phyloP scores from a whole-genome alignment of 2,113 vertebrate species.

The Ascaphus truei region DNA sequence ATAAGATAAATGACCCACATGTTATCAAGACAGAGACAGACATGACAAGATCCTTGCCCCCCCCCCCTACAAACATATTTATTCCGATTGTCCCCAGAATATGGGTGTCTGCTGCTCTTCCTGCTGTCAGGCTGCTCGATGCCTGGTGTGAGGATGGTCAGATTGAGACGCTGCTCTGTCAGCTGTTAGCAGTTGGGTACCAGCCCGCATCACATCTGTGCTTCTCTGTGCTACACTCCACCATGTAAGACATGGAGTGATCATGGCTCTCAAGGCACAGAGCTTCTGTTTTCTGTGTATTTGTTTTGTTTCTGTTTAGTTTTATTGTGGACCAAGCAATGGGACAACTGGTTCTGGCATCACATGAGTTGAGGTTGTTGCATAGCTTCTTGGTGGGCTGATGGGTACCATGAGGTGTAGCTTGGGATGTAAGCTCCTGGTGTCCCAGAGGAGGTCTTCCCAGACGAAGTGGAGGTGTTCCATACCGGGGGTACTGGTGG shows the following conservation, averaged over 20 bases:
- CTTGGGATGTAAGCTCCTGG: constrained; percentile 92
- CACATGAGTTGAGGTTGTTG: constrained; percentile 97
- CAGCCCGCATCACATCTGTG: constrained; percentile 67
- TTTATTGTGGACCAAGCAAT: constrained; percentile 26
- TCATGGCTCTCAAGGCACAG: constrained; percentile 48
- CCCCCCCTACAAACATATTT: constrained; percentile 47
- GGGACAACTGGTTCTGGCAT: constrained; percentile 51
- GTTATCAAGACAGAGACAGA: constrained; percentile 58
- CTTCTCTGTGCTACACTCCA: constrained; percentile 43
- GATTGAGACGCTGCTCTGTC: constrained; percentile 61
- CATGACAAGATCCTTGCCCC: constrained; percentile 59
- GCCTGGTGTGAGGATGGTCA: constrained; percentile 32
- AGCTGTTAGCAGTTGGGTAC: constrained; percentile 61
- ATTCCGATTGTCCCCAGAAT: constrained; percentile 65
- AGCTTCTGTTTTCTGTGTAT: constrained; percentile 37
- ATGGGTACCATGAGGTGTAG: constrained; percentile 97
- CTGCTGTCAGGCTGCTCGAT: constrained; percentile 55
- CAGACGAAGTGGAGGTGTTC: constrained; percentile 83
- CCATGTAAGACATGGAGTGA: constrained; percentile 42
- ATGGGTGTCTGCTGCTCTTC: constrained; percentile 53
- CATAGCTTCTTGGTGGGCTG: constrained; percentile 97
- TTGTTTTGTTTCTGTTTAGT: not conserved
- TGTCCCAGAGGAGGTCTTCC: constrained; percentile 81
- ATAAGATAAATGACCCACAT: constrained; percentile 69
- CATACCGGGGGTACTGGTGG: constrained; percentile 87